Conservation (phyloP, 2,113 vertebrate species). For the Naja naja region DNA sequence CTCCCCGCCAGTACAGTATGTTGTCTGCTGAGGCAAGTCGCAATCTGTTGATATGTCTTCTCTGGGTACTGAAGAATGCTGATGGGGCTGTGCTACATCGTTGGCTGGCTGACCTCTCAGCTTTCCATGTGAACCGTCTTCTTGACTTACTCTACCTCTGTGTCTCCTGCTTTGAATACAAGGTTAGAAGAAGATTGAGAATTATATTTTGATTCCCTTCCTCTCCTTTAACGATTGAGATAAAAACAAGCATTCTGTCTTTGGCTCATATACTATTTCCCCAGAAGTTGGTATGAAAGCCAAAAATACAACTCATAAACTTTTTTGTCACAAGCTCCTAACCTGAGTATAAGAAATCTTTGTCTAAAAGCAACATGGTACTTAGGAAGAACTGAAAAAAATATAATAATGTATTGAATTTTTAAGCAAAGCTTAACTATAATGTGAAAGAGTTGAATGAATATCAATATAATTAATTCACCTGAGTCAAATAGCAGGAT, state of each 20-base stretch:
- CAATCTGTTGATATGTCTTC: conserved; percentile 83
- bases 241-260: background rate
- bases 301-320: background rate
- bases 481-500: background rate
- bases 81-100: conserved; percentile 79
- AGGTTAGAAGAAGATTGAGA: conserved; percentile 62
- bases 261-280: background rate
- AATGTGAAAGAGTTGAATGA: background rate
- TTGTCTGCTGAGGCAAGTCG: conserved; percentile 85
- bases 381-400: background rate
- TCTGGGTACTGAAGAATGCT: conserved; percentile 89
- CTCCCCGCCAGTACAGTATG: conserved; percentile 72
- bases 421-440: background rate
- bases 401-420: background rate
- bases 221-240: background rate
- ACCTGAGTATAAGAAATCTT: background rate
- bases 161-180: conserved; percentile 89
- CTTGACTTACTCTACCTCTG: conserved; percentile 85
- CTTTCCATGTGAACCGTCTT: conserved; percentile 83
- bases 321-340: background rate
- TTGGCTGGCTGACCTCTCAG: conserved; percentile 84
- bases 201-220: no score
- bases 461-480: background rate
- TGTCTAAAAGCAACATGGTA: background rate
- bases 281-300: background rate